phyloP scores from a whole-genome alignment of 2,113 vertebrate genomes.

The Aspidoscelis tigris region DNA sequence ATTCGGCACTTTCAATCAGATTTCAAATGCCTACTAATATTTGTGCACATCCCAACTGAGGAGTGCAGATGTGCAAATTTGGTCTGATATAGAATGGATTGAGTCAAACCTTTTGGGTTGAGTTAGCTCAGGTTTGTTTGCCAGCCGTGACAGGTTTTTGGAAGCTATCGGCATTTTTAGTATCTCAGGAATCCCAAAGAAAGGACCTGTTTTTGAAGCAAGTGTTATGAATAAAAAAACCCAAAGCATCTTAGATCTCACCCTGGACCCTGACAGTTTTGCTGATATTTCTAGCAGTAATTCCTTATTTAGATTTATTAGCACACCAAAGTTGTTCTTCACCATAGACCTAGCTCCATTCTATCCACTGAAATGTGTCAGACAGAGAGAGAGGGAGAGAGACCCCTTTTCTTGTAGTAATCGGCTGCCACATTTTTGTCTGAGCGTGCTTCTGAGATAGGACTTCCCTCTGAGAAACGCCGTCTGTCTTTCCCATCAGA shows the following conservation, averaged over 20 bases:
- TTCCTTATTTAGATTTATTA: not conserved
- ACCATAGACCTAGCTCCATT: not conserved
- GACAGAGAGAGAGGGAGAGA: too few species aligned
- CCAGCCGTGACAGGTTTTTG: too few species aligned
- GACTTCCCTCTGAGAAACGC: conserved; percentile 36
- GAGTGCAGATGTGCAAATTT: not conserved
- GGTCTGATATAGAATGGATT: too few species aligned
- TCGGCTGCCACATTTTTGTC: not conserved
- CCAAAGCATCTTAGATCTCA: not conserved
- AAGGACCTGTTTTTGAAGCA: not conserved
- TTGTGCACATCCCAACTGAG: too few species aligned
- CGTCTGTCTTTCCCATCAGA: conserved; percentile 47
- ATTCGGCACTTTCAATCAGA: too few species aligned
- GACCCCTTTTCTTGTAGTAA: not conserved
- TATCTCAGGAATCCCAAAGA: not conserved
- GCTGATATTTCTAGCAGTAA: not conserved
- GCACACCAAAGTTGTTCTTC: too few species aligned
- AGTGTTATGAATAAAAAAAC: not conserved
- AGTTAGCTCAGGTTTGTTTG: too few species aligned
- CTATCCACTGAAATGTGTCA: not conserved
- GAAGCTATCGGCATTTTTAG: too few species aligned
- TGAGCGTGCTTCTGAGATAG: conserved; percentile 9
- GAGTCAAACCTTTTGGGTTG: too few species aligned
- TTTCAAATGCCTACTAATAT: too few species aligned
- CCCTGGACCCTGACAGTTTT: not conserved